Evolutionary conservation across 1,140 invertebrate species (phyloP).

Genomic region (Nilaparvata lugens): DNA sequence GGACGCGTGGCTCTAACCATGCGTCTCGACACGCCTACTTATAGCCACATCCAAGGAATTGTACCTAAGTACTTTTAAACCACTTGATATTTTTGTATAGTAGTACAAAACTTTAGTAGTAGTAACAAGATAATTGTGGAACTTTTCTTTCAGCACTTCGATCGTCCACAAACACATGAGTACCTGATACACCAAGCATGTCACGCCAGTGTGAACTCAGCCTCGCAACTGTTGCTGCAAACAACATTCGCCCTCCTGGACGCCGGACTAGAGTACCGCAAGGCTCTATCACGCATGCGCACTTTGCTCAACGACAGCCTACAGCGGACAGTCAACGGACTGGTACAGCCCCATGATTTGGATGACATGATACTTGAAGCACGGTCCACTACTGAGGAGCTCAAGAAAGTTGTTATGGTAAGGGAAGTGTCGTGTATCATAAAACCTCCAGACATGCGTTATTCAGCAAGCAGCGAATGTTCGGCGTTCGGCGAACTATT

Average conservation of each 20-base stretch:
- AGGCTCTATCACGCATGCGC: slow-evolving; percentile 11
- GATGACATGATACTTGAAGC: slow-evolving; percentile 14
- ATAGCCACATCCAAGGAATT: too few species aligned
- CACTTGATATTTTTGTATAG: too few species aligned
- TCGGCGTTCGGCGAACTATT: too few species aligned
- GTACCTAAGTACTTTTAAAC: too few species aligned
- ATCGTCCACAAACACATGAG: slow-evolving; percentile 14
- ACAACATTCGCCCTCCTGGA: slow-evolving; percentile 20
- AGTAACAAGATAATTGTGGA: too few species aligned
- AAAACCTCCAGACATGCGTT: too few species aligned
- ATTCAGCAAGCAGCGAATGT: too few species aligned
- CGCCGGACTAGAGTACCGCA: slow-evolving; percentile 15
- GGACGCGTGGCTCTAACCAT: too few species aligned
- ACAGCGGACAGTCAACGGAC: neutral
- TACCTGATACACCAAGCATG: slow-evolving; percentile 23
- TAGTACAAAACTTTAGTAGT: too few species aligned
- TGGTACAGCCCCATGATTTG: slow-evolving; percentile 4
- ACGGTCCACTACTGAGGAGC: neutral
- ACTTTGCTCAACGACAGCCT: slow-evolving; percentile 17
- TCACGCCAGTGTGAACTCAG: slow-evolving; percentile 16
- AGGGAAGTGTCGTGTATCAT: neutral
- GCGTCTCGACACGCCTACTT: too few species aligned
- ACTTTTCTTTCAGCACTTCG: too few species aligned
- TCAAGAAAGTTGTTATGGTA: neutral
- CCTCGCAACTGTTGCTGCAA: slow-evolving; percentile 20